Conservation (phyloP, 2,113 vertebrate genomes). For the Neodontobutis hainanensis region DNA sequence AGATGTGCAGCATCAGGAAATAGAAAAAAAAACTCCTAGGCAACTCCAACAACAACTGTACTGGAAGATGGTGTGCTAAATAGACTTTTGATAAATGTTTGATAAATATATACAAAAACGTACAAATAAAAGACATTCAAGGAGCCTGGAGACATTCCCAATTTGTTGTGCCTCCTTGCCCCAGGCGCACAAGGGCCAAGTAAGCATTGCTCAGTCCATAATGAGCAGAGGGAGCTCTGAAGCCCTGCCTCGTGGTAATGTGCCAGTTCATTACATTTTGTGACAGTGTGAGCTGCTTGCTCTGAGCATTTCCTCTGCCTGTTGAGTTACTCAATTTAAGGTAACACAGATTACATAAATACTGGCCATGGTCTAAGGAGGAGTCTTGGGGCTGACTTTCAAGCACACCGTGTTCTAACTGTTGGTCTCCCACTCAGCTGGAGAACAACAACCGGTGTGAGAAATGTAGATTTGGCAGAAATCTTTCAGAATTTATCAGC, state of each 20-base stretch:
- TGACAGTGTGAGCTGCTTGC: slow-evolving; percentile 53
- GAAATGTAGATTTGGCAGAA: slow-evolving; percentile 32
- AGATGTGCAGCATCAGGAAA: slow-evolving; percentile 1
- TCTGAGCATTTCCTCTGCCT: slow-evolving; percentile 58
- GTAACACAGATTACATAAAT: slow-evolving; percentile 58
- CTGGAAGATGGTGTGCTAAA: slow-evolving; percentile 16
- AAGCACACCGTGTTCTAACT: slow-evolving; percentile 36
- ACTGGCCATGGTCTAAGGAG: slow-evolving; percentile 26
- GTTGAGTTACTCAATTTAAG: slow-evolving; percentile 57
- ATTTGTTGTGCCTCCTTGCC: slow-evolving; percentile 32
- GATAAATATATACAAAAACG: not conserved
- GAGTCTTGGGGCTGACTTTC: slow-evolving; percentile 21
- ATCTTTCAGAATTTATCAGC: slow-evolving; percentile 19
- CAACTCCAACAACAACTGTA: slow-evolving; percentile 7
- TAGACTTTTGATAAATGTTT: too few species aligned
- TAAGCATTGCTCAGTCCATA: slow-evolving; percentile 45
- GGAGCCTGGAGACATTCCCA: slow-evolving; percentile 33
- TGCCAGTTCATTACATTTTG: slow-evolving; percentile 70
- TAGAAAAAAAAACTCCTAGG: not conserved
- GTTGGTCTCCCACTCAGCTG: not conserved
- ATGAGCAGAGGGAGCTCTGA: slow-evolving; percentile 52
- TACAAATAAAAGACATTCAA: slow-evolving; percentile 25
- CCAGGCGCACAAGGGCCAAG: slow-evolving; percentile 31
- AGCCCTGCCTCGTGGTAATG: slow-evolving; percentile 58
- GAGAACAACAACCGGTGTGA: not conserved